Evolutionary conservation across 2,888 invertebrate genomes (phyloP).

Genomic region (Drosophila pseudotalamancana): DNA sequence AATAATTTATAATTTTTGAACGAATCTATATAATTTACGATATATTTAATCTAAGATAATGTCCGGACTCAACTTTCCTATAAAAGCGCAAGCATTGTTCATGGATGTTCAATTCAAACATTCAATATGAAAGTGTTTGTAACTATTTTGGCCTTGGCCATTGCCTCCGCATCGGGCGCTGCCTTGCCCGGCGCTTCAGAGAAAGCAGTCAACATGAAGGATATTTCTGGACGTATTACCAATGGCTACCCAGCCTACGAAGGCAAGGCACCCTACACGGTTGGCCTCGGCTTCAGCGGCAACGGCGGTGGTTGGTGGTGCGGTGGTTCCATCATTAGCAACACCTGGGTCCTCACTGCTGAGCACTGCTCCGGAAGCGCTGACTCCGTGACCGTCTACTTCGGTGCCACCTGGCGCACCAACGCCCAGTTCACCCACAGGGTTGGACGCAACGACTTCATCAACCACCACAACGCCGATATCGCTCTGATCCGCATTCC

Average conservation of each 20-base stretch:
- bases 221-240: slow-evolving; percentile 60
- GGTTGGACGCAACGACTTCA: slow-evolving; percentile 51
- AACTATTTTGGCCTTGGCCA: slow-evolving; percentile 51
- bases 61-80: too few relatives aligned
- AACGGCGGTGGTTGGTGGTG: slow-evolving; percentile 72
- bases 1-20: too few relatives aligned
- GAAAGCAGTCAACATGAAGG: slow-evolving; percentile 31
- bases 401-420: slow-evolving; percentile 65
- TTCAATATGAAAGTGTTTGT: slow-evolving; percentile 55
- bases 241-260: slow-evolving; percentile 60
- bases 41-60: too few relatives aligned
- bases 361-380: slow-evolving; percentile 71
- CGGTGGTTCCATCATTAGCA: slow-evolving; percentile 74
- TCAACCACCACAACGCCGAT: slow-evolving; percentile 56
- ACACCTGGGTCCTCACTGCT: slow-evolving; percentile 73
- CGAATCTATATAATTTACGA: too few relatives aligned
- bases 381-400: slow-evolving; percentile 58
- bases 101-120: slow-evolving; percentile 21
- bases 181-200: slow-evolving; percentile 37
- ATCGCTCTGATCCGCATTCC: slow-evolving; percentile 68
- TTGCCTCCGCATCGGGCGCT: slow-evolving; percentile 32
- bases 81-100: slow-evolving; percentile 11
- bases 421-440: slow-evolving; percentile 60
- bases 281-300: slow-evolving; percentile 68
- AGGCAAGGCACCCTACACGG: slow-evolving; percentile 74